Conservation (phyloP, 2,888 invertebrate species). For the Sarcophaga caerulescens region DNA sequence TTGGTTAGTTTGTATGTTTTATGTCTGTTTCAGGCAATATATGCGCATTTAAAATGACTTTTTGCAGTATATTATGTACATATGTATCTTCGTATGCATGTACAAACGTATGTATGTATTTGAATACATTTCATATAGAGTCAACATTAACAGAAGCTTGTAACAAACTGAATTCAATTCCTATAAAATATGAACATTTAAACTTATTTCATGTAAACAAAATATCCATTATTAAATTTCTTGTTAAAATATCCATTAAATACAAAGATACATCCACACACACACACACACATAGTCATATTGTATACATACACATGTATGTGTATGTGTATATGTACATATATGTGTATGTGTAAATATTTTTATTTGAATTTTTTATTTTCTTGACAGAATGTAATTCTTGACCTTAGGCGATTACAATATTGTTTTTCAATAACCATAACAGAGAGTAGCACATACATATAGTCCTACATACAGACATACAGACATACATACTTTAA, state of each 20-base stretch:
- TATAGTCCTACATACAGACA: neutral
- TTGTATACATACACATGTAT: neutral
- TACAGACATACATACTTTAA: conserved; percentile 2
- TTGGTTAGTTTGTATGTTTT: neutral
- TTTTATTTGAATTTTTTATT: conserved; percentile 18
- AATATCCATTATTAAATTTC: conserved; percentile 36
- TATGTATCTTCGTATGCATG: neutral
- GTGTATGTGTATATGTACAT: neutral
- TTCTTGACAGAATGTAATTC: conserved; percentile 54
- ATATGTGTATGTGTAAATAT: neutral
- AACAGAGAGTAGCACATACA: neutral
- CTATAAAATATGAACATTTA: conserved; percentile 8
- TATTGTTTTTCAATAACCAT: conserved; percentile 51
- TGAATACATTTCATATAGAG: neutral
- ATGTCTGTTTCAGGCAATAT: conserved; percentile 25
- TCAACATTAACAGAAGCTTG: conserved; percentile 17
- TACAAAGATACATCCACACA: neutral
- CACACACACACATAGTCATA: neutral
- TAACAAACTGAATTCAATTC: conserved; percentile 15
- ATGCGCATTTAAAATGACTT: conserved; percentile 52
- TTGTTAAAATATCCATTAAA: conserved; percentile 11
- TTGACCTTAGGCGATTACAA: conserved; percentile 56
- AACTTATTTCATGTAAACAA: conserved; percentile 2
- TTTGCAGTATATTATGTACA: neutral
- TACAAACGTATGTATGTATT: neutral